Evolutionary conservation across 2,888 invertebrate species (phyloP).

Genomic region (Oscheius sp.): DNA sequence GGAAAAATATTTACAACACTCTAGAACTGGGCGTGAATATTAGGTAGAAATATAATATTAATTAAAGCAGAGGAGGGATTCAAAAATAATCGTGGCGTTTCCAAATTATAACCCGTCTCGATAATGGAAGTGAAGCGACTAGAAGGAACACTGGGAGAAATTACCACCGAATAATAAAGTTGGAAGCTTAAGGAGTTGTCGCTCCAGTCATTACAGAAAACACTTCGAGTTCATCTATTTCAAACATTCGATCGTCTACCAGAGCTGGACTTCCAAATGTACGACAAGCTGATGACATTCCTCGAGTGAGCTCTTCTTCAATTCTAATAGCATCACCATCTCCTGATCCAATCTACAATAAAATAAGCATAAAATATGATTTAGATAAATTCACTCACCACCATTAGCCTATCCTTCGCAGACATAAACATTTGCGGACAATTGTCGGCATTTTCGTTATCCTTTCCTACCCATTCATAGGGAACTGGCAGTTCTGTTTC

Average conservation of each 20-base stretch:
- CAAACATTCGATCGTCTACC: constrained; percentile 52
- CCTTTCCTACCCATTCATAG: constrained; percentile 63
- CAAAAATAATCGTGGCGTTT: too few relatives aligned
- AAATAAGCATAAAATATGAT: neutral
- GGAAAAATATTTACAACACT: neutral
- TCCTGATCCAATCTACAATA: constrained; percentile 65
- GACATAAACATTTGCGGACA: constrained; percentile 68
- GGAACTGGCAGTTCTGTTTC: constrained; percentile 55
- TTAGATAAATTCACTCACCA: constrained; percentile 50
- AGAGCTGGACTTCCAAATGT: constrained; percentile 66
- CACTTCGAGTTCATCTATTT: constrained; percentile 63
- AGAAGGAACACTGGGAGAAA: neutral
- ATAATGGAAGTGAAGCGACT: neutral
- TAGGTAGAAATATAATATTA: too few relatives aligned
- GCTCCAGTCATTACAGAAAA: constrained; percentile 44
- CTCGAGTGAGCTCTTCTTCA: constrained; percentile 63
- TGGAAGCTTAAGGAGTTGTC: neutral
- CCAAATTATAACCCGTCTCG: too few relatives aligned
- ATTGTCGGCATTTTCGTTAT: constrained; percentile 51
- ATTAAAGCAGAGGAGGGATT: too few relatives aligned
- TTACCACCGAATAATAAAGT: neutral
- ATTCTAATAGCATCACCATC: constrained; percentile 68
- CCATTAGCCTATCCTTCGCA: constrained; percentile 59
- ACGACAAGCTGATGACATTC: constrained; percentile 57
- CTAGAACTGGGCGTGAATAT: too few relatives aligned